phyloP scores from a whole-genome alignment of 2,797 vertebrate species.

The Myotis findleyi region DNA sequence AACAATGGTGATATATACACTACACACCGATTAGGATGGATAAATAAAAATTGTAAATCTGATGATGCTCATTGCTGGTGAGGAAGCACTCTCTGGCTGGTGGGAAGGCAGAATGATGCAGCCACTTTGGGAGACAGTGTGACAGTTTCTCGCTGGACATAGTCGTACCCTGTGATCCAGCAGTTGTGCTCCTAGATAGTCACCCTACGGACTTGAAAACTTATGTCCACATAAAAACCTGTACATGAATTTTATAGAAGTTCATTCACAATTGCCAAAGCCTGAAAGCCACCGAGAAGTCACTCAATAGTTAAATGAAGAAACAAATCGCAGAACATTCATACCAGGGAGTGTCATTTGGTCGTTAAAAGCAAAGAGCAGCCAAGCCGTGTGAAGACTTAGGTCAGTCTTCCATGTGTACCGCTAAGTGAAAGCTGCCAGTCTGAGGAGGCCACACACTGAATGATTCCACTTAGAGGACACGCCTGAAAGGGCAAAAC shows the following conservation, averaged over 20 bases:
- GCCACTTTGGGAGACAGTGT: background rate
- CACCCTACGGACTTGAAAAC: background rate
- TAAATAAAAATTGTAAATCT: background rate
- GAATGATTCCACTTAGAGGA: background rate
- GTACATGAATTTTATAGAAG: background rate
- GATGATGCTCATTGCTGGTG: background rate
- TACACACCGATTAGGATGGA: background rate
- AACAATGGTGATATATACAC: no score
- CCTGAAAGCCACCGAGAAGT: background rate
- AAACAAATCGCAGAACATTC: background rate
- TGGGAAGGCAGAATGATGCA: background rate
- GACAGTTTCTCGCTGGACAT: background rate
- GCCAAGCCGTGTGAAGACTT: background rate
- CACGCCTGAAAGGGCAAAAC: background rate
- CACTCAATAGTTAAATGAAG: background rate
- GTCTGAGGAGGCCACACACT: background rate
- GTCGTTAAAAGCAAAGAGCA: background rate
- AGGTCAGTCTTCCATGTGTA: background rate
- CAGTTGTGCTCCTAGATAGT: background rate
- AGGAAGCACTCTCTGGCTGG: background rate
- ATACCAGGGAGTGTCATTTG: background rate
- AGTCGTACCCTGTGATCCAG: background rate
- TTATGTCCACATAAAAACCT: background rate
- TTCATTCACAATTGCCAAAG: background rate
- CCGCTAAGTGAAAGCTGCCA: background rate